phyloP scores from a whole-genome alignment of 2,113 vertebrate species.

The Sinocyclocheilus anophthalmus region DNA sequence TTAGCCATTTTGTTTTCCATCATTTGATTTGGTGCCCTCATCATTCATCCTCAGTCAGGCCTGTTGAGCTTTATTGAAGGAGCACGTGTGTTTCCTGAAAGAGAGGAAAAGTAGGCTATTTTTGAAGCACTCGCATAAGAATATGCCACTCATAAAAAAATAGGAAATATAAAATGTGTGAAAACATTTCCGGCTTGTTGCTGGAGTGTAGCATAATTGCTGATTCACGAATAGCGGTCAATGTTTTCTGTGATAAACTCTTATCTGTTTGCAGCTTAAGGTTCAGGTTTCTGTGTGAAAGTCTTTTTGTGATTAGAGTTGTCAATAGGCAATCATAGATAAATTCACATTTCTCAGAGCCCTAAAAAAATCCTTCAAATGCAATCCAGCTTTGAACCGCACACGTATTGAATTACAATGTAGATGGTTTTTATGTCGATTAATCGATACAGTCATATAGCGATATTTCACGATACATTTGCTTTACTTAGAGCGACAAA shows the following conservation, averaged over 20 bases:
- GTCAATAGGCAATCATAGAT: not conserved
- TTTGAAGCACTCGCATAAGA: not conserved
- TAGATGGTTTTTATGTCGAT: too few species aligned
- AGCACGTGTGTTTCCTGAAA: constrained; percentile 55
- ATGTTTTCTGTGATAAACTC: not conserved
- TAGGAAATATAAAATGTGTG: not conserved
- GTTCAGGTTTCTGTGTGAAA: constrained; percentile 12
- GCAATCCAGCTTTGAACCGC: too few species aligned
- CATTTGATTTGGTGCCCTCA: not conserved
- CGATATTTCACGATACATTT: not conserved
- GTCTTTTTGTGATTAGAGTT: not conserved
- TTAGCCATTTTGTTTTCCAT: too few species aligned
- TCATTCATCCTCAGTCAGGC: not conserved
- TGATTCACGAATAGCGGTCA: not conserved
- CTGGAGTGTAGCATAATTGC: not conserved
- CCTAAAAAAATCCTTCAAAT: too few species aligned
- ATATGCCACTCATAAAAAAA: not conserved
- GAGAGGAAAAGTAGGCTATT: not conserved
- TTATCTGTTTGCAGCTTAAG: constrained; percentile 2
- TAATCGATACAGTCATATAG: not conserved
- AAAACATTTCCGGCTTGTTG: not conserved
- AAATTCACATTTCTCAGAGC: too few species aligned
- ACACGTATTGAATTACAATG: too few species aligned
- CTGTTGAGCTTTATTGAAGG: constrained; percentile 32
- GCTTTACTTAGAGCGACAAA: not conserved